These are phyloP conservation scores for Cydia pomonella DNA, from an alignment of 1,140 invertebrate species.

Conservation along the genomic window DNA sequence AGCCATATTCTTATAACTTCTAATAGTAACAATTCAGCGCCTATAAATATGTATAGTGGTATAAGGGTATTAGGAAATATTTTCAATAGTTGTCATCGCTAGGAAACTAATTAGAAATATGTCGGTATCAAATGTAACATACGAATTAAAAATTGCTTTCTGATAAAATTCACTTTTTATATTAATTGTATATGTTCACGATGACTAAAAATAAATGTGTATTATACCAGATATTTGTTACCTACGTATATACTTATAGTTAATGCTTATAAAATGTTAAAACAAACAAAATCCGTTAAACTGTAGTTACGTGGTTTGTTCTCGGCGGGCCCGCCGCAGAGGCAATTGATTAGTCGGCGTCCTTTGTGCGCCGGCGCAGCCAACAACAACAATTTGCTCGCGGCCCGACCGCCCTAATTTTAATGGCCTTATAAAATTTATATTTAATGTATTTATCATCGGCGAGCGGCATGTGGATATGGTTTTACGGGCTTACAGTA, in stretches of 20 bases:
- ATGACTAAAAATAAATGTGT: no score
- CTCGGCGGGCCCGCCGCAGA: conserved; percentile 41
- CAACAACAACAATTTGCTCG: conserved; percentile 76
- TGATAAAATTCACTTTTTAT: no score
- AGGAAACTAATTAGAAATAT: background rate
- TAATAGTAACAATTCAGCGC: no score
- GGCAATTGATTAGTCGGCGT: conserved; percentile 76
- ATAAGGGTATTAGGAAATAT: background rate
- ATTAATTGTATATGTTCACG: no score
- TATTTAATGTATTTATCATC: conserved; percentile 80
- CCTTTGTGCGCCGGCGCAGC: conserved; percentile 69
- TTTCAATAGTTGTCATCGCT: background rate
- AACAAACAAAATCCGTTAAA: conserved; percentile 18
- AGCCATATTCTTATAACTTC: no score
- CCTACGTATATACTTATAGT: no score
- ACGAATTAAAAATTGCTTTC: no score
- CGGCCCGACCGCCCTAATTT: conserved; percentile 78
- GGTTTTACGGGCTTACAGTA: background rate
- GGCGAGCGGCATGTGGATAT: conserved; percentile 52
- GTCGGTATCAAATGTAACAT: no score
- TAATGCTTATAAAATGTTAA: background rate
- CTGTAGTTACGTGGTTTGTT: conserved; percentile 18
- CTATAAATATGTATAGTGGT: no score
- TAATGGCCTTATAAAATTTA: conserved; percentile 80
- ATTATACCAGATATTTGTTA: no score